These are phyloP conservation scores for Catagonus wagneri DNA, from an alignment of 2,113 vertebrate genomes.

Conservation along the genomic window DNA sequence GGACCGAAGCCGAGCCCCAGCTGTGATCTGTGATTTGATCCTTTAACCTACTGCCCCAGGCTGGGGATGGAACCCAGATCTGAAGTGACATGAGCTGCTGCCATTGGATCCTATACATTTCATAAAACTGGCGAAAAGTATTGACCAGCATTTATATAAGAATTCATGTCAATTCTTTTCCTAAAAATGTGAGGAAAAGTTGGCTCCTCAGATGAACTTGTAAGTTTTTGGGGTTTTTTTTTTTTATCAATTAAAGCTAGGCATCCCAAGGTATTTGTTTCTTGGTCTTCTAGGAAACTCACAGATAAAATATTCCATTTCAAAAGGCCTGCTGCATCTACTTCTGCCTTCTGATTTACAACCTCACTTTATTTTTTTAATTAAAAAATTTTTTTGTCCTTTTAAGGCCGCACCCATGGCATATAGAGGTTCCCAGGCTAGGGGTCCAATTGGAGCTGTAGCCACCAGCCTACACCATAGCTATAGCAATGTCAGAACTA, in stretches of 20 bases:
- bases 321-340: neutral
- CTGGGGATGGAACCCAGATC: too few species aligned
- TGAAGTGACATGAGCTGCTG: too few species aligned
- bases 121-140: neutral
- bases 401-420: too few species aligned
- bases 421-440: too few species aligned
- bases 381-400: too few species aligned
- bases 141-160: neutral
- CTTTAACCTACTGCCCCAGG: too few species aligned
- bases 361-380: neutral
- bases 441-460: too few species aligned
- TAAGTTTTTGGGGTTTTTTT: neutral
- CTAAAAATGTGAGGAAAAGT: neutral
- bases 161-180: neutral
- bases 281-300: neutral
- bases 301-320: neutral
- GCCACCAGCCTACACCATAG: too few species aligned
- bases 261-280: neutral
- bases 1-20: too few species aligned
- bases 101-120: neutral
- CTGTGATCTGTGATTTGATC: too few species aligned
- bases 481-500: too few species aligned
- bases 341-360: neutral
- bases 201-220: neutral
- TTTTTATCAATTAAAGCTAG: neutral